Percentiles rank a stretch among this genome's conserved stretches.
Evolutionary conservation across 2,113 vertebrate genomes (phyloP).

Genomic region (Bubo scandiacus): DNA sequence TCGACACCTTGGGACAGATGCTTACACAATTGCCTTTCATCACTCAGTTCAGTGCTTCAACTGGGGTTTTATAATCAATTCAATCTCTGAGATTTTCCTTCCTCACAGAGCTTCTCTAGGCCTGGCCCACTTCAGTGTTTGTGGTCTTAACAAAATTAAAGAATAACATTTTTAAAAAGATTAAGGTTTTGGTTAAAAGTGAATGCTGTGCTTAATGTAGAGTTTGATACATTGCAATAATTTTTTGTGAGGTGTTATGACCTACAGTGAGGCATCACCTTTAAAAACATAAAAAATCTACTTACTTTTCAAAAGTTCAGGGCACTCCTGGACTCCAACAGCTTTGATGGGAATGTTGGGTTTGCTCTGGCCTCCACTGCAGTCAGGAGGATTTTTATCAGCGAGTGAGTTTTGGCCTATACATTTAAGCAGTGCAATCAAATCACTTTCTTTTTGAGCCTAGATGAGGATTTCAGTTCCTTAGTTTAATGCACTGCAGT

Average conservation of each 20-base stretch:
- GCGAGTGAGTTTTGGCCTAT: neutral
- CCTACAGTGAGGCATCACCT: neutral
- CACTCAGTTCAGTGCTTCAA: neutral
- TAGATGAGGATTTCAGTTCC: neutral
- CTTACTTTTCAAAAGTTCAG: neutral
- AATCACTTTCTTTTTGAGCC: neutral
- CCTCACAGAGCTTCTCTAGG: neutral
- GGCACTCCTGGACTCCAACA: neutral
- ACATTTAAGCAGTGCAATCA: neutral
- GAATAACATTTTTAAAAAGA: rapidly evolving
- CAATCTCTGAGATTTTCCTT: neutral
- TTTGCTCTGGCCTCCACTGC: neutral
- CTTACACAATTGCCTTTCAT: neutral
- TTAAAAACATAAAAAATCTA: neutral
- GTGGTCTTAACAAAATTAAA: neutral
- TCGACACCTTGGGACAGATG: neutral
- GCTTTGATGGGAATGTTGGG: neutral
- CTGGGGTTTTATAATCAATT: neutral
- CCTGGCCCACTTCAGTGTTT: neutral
- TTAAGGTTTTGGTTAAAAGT: neutral
- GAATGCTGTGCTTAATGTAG: neutral
- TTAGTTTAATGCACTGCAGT: neutral
- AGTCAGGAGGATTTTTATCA: neutral
- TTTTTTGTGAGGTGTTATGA: neutral
- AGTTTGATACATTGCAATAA: neutral